Base-by-base conservation (phyloP, 2,888 invertebrate genomes). In the Cheilosia impressa region DNA sequence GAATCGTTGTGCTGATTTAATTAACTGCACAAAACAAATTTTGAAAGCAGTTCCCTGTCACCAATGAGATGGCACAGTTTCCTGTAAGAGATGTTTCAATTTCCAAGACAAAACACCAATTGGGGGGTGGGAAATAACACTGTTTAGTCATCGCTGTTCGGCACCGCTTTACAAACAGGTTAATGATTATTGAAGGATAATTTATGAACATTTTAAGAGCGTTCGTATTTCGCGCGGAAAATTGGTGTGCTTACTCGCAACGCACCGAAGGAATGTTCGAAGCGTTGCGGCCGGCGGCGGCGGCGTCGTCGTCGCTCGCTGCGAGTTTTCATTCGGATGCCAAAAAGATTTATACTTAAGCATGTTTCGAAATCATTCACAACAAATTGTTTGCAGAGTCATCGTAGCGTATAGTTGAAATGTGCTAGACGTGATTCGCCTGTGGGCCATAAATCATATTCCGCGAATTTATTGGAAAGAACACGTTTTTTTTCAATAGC, bases 161-260 rank as follows among this genome's bases (percentile, higher is more conserved):
- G 43, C 57, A 66, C 47, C 58, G 58, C 34, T 68, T 68, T 34
- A 72, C 77, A 83, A 78, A 50, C 83, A 83, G 79, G 73, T 73
- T 83, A 79, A 83, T 73, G 83, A 83, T 71, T 83, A 78, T 78
- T 73, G 68, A 22, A 38, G 27, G 66, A 83, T 79, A 78, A 83
- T 79, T 79, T 83, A 79, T 83, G 57, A 62, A 22, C 38, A 27
- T 68, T 83, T 38, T 58, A 63, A 69, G 55, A 66, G 58, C 69
- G 69, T 69, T 79, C 73, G 65, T 57, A 58, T 38, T 69, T 84
- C 58, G 69, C 17, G 52, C 22, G 79, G 79, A 43, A 71, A 73
- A 73, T 73, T 63, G 76, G 43, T 75, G 38, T 80, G 34, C 63
- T 76, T 57, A 57, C 34, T 55, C 24, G 31, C 60, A 60, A 65